These are phyloP conservation scores for Xestia ashworthii DNA, from an alignment of 2,888 invertebrate genomes.

Conservation along the genomic window DNA sequence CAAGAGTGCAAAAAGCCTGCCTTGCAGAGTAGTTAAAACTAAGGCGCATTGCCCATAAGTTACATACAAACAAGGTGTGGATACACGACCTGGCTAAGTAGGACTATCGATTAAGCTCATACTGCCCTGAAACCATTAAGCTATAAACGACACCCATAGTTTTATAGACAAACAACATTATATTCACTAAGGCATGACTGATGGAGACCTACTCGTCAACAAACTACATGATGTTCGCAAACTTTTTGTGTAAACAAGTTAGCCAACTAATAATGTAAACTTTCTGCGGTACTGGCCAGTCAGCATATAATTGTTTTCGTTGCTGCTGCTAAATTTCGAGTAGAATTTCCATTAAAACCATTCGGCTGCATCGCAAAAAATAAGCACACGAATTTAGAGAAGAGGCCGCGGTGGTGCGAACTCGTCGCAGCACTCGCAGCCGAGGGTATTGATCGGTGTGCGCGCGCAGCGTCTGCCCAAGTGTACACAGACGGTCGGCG, in stretches of 20 bases:
- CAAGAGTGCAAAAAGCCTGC: constrained; percentile 38
- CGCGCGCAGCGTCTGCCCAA: constrained; percentile 88
- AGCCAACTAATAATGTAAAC: constrained; percentile 61
- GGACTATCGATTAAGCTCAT: constrained; percentile 75
- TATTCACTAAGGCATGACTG: constrained; percentile 53
- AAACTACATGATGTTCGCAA: constrained; percentile 67
- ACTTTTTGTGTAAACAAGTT: constrained; percentile 73
- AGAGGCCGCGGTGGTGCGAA: constrained; percentile 83
- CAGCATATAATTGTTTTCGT: constrained; percentile 70
- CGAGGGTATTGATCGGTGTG: constrained; percentile 88
- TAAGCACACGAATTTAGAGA: constrained; percentile 84
- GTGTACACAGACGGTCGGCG: constrained; percentile 86
- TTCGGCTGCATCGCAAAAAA: constrained; percentile 81
- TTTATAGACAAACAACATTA: constrained; percentile 60
- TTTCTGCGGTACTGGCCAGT: constrained; percentile 58
- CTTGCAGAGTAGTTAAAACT: constrained; percentile 71
- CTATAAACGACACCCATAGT: constrained; percentile 66
- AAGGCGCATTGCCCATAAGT: constrained; percentile 63
- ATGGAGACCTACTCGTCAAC: constrained; percentile 62
- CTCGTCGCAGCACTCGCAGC: constrained; percentile 84
- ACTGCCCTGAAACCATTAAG: constrained; percentile 65
- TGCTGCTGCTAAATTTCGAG: constrained; percentile 69
- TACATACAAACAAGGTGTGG: constrained; percentile 60
- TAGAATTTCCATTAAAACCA: constrained; percentile 76
- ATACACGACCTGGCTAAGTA: constrained; percentile 72